Evolutionary conservation across 37 sponge, comb jelly and placozoan species (phyloP).

Genomic region (Halisarca cf. caerulea): DNA sequence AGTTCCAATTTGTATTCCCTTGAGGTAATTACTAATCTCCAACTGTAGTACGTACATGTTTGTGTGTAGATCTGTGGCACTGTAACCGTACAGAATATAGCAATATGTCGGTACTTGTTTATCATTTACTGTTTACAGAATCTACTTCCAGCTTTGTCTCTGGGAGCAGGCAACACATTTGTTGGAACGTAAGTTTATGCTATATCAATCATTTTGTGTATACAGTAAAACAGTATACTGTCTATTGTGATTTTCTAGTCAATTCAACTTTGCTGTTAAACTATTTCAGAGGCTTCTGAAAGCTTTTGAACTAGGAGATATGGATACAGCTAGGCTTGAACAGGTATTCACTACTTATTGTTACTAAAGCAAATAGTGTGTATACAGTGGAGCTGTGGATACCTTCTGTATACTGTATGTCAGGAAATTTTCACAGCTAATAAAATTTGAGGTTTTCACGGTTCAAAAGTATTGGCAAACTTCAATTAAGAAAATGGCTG

Average conservation of each 20-base stretch:
- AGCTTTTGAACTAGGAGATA: conserved; percentile 61
- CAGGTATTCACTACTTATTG: conserved; percentile 35
- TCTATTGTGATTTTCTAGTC: conserved; percentile 40
- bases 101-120: neutral
- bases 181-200: conserved; percentile 58
- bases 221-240: neutral
- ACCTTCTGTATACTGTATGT: too few species aligned
- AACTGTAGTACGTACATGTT: too few species aligned
- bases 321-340: conserved; percentile 65
- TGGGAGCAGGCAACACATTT: conserved; percentile 53
- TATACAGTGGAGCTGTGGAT: too few species aligned
- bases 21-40: too few species aligned
- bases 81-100: too few species aligned
- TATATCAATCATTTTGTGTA: neutral
- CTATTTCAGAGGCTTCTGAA: conserved; percentile 66
- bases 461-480: too few species aligned
- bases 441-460: too few species aligned
- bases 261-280: conserved; percentile 73
- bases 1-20: too few species aligned
- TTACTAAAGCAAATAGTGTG: too few species aligned
- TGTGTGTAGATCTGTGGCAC: too few species aligned
- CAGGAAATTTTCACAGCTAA: too few species aligned
- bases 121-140: conserved; percentile 37
- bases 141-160: conserved; percentile 55
- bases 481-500: too few species aligned